Evolutionary conservation across 2,888 invertebrate species (phyloP), one percentile per base, ranked within the genome.

Genomic region (Congeria kusceri): DNA sequence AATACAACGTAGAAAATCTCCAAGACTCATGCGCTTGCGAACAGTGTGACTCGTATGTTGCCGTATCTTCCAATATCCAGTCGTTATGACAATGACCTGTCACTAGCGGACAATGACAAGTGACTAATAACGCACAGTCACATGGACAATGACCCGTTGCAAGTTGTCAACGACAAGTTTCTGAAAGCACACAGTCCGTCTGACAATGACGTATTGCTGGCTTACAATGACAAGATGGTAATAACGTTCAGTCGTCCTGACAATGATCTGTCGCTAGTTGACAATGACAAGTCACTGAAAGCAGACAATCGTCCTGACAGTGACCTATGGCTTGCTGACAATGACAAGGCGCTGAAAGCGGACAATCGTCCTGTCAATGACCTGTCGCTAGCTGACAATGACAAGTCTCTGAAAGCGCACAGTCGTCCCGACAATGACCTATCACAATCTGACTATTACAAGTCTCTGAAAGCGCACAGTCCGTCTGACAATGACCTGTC

Each of bases 381-480:
- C 66, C 73, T 27, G 25, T 20, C 18, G 44, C 56, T 18, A 53
- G 62, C 32, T 74, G 73, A 74, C 66, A 62, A 47, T 74, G 61
- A 67, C 73, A 61, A 25, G 25, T 53, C n/a, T 15, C 27, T 44
- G 56, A 25, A 5, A 62, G 20, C 28, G 32, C 20, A 28, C 39
- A 23, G 9, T 57, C 62, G 29, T 32, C 53, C 25, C 67, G 73
- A 74, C 62, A 67, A 20, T 74, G 61, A 61, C 29, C 59, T 11
- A 25, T 58, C 28, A 20, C 62, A 4, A 44, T 39, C 23, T 74
- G 73, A 67, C 67, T 56, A 25, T 67, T 66, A 74, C 73, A 74
- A n/a, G 20, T 18, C 11, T 9, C 46, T 23, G 56, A 27, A 18
- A 28, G 23, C 28, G 32, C 49, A 25, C 18, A 28, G 20, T 67